Evolutionary conservation across 2,888 invertebrate species (phyloP).

Genomic region (Conchocele bisecta): DNA sequence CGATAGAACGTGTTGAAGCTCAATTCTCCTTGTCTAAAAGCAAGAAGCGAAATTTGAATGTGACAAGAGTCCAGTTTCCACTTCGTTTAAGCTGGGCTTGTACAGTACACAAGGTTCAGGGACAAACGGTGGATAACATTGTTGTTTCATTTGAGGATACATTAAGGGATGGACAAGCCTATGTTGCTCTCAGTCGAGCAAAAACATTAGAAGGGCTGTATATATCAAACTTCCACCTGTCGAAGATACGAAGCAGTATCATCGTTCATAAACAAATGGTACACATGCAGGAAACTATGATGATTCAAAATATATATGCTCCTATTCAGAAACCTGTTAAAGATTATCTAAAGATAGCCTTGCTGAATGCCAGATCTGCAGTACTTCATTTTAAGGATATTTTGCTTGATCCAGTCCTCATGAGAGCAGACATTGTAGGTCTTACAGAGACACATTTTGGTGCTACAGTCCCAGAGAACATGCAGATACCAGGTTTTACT

Average conservation of each 20-base stretch:
- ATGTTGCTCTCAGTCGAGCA: slow-evolving; percentile 53
- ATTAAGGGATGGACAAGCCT: slow-evolving; percentile 49
- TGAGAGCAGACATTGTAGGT: slow-evolving; percentile 11
- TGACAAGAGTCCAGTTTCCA: slow-evolving; percentile 48
- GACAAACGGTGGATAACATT: slow-evolving; percentile 36
- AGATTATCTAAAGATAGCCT: slow-evolving; percentile 1
- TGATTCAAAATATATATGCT: no score
- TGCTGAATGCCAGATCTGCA: slow-evolving; percentile 21
- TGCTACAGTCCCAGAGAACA: not conserved
- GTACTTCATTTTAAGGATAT: slow-evolving; percentile 19
- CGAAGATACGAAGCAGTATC: not conserved
- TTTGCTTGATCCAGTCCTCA: slow-evolving; percentile 3
- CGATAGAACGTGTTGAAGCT: not conserved
- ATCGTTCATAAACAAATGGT: slow-evolving; percentile 1
- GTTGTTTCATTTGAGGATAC: slow-evolving; percentile 43
- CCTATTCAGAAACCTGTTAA: not conserved
- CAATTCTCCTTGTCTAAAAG: no score
- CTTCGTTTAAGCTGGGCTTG: slow-evolving; percentile 46
- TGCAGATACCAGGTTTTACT: not conserved
- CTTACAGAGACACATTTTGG: slow-evolving; percentile 16
- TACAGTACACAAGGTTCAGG: slow-evolving; percentile 58
- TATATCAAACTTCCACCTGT: slow-evolving; percentile 9
- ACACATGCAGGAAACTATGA: no score
- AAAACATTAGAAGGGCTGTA: slow-evolving; percentile 32
- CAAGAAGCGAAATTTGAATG: slow-evolving; percentile 1